Base-by-base conservation (phyloP, 2,888 invertebrate genomes). In the Dasysyrphus albostriatus region DNA sequence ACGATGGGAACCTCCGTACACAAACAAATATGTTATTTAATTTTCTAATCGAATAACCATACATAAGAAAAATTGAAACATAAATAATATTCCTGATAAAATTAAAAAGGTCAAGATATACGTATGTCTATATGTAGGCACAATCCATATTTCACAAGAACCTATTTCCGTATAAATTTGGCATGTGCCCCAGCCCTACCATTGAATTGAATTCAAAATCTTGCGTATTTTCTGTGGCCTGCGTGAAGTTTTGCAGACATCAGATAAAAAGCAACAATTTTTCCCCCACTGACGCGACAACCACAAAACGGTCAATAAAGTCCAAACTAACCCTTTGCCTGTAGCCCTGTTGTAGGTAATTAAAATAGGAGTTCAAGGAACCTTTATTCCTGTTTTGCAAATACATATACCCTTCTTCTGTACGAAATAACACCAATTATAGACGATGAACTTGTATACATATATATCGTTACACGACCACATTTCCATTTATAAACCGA, bases 321-420 rank as follows among this genome's bases (percentile, higher is more conserved):
- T 59, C 63, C 44, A 67, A 63, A 54, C 44, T 47, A 49, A 29
- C 61, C 61, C 58, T 39, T 51, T 34, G 47, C 34, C 39, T 34
- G 2, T 49, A 9, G 12, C 47, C 34, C 39, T 34, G 2, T 47
- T n/a, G 7, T 32, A 49, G 29, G 16, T 51, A 19, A 61, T 59
- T n/a, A 54, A 3, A 3, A 34, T 47, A 34, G 34, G 69, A 85
- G 85, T 85, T 85, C 85, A 85, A 85, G 77, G 77, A 85, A 85
- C 85, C 44, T 58, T 82, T 44, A 61, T 54, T 75, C 61, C 61
- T 70, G 63, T 39, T 70, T 63, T 47, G 73, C 73, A 73, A 67
- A 65, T 47, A 44, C 37, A 8, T 32, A 9, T 42, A 14, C 47
- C 54, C 39, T 9, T 44, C 70, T 54, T 39, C 10, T 39, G 42